Percentiles rank a stretch among this genome's conserved stretches.
Conservation (phyloP, 2,888 invertebrate species). For the Hydropsyche betteni region DNA sequence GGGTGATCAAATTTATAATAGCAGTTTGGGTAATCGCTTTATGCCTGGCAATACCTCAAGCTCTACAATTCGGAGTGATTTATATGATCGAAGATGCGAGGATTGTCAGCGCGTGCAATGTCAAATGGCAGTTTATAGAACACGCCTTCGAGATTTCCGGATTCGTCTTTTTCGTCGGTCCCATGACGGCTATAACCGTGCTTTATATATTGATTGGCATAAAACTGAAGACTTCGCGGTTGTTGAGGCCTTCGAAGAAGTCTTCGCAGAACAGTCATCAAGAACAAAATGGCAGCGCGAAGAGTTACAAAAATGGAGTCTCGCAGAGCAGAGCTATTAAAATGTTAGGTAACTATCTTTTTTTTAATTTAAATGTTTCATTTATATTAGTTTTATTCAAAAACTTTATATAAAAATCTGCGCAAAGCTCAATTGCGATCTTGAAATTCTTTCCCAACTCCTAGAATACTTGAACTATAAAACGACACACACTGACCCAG, state of each 20-base stretch:
- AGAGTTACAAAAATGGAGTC: conserved; percentile 66
- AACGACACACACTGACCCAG: too few relatives aligned
- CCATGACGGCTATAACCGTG: conserved; percentile 86
- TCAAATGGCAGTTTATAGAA: conserved; percentile 68
- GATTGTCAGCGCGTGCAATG: conserved; percentile 67
- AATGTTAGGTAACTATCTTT: conserved; percentile 71
- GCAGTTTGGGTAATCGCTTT: conserved; percentile 83
- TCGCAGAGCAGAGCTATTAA: conserved; percentile 75
- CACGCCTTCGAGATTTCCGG: conserved; percentile 83
- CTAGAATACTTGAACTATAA: too few relatives aligned
- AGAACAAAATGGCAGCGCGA: conserved; percentile 57
- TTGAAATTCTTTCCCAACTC: too few relatives aligned
- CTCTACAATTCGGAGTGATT: conserved; percentile 82
- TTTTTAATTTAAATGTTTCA: too few relatives aligned
- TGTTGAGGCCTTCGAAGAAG: conserved; percentile 69
- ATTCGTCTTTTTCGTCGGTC: conserved; percentile 84
- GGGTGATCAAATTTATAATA: conserved; percentile 80
- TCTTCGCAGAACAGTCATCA: conserved; percentile 62
- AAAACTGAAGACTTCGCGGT: conserved; percentile 73
- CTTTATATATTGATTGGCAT: conserved; percentile 81
- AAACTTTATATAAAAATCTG: too few relatives aligned
- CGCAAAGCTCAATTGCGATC: too few relatives aligned
- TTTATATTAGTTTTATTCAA: too few relatives aligned
- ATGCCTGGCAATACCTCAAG: conserved; percentile 79
- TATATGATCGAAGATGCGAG: conserved; percentile 61